Evolutionary conservation across 30 jellyfish, hydroid and myxozoan genomes (phyloP).

Genomic region (Morbakka virulenta): DNA sequence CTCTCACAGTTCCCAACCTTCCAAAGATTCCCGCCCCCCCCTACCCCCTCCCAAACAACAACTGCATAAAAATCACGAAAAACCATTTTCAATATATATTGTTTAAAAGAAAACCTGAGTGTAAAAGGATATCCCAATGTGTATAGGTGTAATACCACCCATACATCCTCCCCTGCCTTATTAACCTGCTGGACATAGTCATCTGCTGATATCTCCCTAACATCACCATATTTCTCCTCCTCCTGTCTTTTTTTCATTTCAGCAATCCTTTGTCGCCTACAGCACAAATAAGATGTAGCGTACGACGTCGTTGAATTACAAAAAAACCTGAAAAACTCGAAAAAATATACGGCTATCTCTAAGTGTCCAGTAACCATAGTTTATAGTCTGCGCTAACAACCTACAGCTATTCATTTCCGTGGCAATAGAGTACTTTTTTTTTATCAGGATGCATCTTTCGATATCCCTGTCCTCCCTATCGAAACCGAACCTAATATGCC

Average conservation of each 20-base stretch:
- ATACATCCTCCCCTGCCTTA: conserved; percentile 94
- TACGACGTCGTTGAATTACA: background rate
- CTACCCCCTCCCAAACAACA: too few relatives aligned
- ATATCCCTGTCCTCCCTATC: too few relatives aligned
- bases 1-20: too few relatives aligned
- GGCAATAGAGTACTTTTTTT: too few relatives aligned
- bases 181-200: conserved; percentile 94
- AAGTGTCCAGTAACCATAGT: background rate
- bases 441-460: too few relatives aligned
- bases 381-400: too few relatives aligned
- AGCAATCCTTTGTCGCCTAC: conserved; percentile 76
- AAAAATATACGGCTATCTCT: background rate
- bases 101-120: too few relatives aligned
- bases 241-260: conserved; percentile 70
- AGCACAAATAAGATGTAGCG: background rate
- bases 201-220: conserved; percentile 92
- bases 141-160: conserved; percentile 98
- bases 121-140: conserved; percentile 88
- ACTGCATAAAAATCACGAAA: too few relatives aligned
- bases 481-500: too few relatives aligned
- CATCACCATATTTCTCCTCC: conserved; percentile 74
- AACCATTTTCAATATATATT: too few relatives aligned
- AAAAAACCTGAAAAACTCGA: background rate
- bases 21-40: too few relatives aligned
- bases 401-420: too few relatives aligned